Percentiles rank a stretch among this genome's conserved stretches.
Conservation (phyloP, 30 jellyfish, hydroid and myxozoan genomes). For the Hydractinia symbiolongicarpus region DNA sequence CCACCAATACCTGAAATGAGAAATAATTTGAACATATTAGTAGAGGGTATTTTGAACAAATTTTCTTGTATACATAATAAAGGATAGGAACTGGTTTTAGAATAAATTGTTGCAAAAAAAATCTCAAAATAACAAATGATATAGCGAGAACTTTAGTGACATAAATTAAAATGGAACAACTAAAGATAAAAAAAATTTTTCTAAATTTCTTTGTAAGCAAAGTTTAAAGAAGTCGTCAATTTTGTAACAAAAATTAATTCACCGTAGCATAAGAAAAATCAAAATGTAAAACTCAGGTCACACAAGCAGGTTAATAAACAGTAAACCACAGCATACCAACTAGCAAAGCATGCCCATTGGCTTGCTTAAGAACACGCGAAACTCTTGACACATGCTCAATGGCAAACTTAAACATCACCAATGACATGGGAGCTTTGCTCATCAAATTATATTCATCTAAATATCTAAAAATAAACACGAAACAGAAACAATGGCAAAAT, state of each 20-base stretch:
- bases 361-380: conserved; percentile 79
- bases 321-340: conserved; percentile 58
- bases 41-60: not conserved
- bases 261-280: not conserved
- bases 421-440: conserved; percentile 96
- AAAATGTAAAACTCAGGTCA: too few species aligned
- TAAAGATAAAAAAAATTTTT: too few species aligned
- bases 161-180: too few species aligned
- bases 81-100: too few species aligned
- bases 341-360: conserved; percentile 94
- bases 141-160: too few species aligned
- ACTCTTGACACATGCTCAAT: conserved; percentile 97
- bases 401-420: conserved; percentile 95
- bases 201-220: too few species aligned
- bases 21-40: not conserved
- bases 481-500: not conserved
- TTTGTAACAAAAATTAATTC: not conserved
- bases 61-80: not conserved
- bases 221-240: not conserved
- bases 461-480: conserved; percentile 29
- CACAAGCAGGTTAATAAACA: too few species aligned
- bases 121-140: too few species aligned
- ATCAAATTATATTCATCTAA: conserved; percentile 92
- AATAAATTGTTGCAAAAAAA: too few species aligned
- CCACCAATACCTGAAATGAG: conserved; percentile 90